Conservation (phyloP, 2,113 vertebrate genomes). For the Mugil cephalus region DNA sequence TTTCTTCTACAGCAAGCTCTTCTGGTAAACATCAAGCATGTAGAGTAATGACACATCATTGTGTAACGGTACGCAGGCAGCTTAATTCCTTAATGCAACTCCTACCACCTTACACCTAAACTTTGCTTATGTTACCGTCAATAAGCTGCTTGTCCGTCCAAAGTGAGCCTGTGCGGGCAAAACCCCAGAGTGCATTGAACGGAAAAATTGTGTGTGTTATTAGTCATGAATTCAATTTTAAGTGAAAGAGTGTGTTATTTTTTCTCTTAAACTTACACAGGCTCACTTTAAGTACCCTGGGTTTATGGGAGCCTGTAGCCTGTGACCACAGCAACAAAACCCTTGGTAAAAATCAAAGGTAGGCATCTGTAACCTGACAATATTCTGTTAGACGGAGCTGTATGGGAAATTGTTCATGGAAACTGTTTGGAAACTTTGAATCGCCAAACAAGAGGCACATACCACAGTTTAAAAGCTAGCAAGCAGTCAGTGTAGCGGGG, state of each 20-base stretch:
- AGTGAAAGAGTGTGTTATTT: neutral
- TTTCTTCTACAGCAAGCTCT: neutral
- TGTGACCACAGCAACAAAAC: constrained; percentile 13
- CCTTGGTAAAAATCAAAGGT: neutral
- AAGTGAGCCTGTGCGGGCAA: neutral
- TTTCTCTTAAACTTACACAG: neutral
- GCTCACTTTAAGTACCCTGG: neutral
- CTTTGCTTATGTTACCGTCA: neutral
- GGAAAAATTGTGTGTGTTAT: neutral
- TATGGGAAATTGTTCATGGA: too few relatives aligned
- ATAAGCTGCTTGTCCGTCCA: neutral
- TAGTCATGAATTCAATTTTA: neutral
- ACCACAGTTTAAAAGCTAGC: too few relatives aligned
- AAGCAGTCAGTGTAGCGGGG: too few relatives aligned
- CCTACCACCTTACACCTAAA: too few relatives aligned
- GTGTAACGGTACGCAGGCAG: neutral
- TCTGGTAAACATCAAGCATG: neutral
- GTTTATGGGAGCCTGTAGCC: neutral
- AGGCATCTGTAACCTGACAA: neutral
- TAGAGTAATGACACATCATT: neutral
- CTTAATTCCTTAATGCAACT: too few relatives aligned
- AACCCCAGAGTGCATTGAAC: neutral
- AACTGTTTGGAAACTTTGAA: too few relatives aligned
- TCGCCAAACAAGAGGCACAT: too few relatives aligned
- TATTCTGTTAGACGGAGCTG: too few relatives aligned